Evolutionary conservation across 2,888 invertebrate genomes (phyloP).

Genomic region (Aproaerema taeniolella): DNA sequence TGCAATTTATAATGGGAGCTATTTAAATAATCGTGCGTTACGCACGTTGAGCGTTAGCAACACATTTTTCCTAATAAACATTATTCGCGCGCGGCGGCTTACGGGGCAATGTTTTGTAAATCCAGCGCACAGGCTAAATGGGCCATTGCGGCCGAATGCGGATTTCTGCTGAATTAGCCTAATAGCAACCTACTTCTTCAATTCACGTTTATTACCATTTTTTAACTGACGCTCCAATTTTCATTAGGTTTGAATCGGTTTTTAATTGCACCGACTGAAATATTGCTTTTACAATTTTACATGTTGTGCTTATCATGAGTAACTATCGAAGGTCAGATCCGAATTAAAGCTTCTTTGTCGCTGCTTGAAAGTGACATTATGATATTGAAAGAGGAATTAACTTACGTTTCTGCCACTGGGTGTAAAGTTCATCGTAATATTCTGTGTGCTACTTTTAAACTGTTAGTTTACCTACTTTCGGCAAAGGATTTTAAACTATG

Average conservation of each 20-base stretch:
- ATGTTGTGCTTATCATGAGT: too few species aligned
- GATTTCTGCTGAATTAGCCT: conserved; percentile 62
- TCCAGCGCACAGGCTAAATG: conserved; percentile 58
- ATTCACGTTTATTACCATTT: conserved; percentile 48
- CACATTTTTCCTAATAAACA: conserved; percentile 67
- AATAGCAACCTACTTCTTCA: conserved; percentile 61
- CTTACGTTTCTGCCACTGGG: too few species aligned
- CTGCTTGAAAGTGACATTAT: too few species aligned
- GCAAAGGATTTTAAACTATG: too few species aligned
- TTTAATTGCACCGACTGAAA: not conserved
- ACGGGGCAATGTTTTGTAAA: conserved; percentile 63
- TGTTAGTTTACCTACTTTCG: too few species aligned
- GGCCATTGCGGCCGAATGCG: conserved; percentile 59
- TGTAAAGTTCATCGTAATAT: too few species aligned
- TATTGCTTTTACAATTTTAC: not conserved
- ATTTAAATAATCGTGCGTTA: conserved; percentile 39
- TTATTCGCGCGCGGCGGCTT: conserved; percentile 49
- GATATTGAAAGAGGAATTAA: too few species aligned
- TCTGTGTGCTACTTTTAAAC: too few species aligned
- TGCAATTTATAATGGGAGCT: conserved; percentile 2
- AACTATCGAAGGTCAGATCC: too few species aligned
- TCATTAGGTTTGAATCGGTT: conserved; percentile 17
- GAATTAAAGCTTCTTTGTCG: too few species aligned
- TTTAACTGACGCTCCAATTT: conserved; percentile 39
- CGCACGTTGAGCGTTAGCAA: conserved; percentile 25